Evolutionary conservation across 2,888 invertebrate species (phyloP).

Genomic region (Dexiosoma caninum): DNA sequence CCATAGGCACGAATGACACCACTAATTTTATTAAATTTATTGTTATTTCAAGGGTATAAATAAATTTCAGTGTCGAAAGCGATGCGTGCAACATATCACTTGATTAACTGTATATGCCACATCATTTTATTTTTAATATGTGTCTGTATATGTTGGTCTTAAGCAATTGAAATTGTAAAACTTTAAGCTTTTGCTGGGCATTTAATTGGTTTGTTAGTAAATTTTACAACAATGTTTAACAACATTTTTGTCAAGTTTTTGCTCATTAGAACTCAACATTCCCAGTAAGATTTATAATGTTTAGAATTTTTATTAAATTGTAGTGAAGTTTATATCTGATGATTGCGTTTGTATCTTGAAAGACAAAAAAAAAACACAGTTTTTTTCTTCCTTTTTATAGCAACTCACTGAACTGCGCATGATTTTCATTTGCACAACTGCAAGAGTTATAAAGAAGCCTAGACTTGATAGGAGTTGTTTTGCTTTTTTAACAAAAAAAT

Average conservation of each 20-base stretch:
- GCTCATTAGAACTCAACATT: conserved; percentile 62
- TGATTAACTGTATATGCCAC: not conserved
- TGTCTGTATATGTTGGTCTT: not conserved
- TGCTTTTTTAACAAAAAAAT: not conserved
- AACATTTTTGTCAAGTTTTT: conserved; percentile 62
- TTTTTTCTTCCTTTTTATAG: not conserved
- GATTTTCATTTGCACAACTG: conserved; percentile 25
- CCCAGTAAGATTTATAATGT: conserved; percentile 62
- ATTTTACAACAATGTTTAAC: conserved; percentile 63
- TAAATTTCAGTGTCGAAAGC: no score
- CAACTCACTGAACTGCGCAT: conserved; percentile 53
- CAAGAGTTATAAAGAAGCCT: conserved; percentile 42
- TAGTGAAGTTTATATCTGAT: conserved; percentile 45
- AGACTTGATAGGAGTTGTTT: conserved; percentile 42
- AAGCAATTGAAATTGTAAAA: not conserved
- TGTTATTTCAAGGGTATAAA: no score
- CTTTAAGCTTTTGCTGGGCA: conserved; percentile 36
- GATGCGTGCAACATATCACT: not conserved
- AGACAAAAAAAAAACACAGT: no score
- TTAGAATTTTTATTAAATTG: conserved; percentile 58
- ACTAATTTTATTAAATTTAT: no score
- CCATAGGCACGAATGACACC: no score
- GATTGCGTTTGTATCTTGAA: conserved; percentile 10
- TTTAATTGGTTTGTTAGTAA: conserved; percentile 64
- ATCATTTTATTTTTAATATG: not conserved